Conservation (phyloP, 2,797 vertebrate genomes). For the Spinus pinus region DNA sequence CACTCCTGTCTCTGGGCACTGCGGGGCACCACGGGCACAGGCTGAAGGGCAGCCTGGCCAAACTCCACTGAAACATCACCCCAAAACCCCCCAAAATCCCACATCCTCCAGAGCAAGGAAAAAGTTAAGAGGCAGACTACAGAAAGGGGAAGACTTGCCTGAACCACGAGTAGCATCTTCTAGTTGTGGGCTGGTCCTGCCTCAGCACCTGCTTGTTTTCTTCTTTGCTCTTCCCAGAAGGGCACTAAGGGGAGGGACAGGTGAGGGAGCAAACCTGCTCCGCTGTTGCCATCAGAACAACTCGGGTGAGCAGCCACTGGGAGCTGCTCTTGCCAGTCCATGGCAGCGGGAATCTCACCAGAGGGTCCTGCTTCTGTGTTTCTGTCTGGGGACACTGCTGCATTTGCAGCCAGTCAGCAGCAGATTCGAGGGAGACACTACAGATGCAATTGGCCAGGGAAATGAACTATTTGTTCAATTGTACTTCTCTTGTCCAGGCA, state of each 20-base stretch:
- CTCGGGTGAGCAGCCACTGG: neutral
- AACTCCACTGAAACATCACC: neutral
- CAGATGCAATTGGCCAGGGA: neutral
- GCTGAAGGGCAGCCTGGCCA: neutral
- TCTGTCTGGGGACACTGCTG: neutral
- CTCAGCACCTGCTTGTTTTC: conserved; percentile 5
- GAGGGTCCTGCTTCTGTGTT: neutral
- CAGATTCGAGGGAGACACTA: neutral
- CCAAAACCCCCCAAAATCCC: neutral
- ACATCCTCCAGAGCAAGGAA: neutral
- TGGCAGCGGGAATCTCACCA: neutral
- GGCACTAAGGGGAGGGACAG: neutral
- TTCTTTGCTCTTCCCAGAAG: neutral
- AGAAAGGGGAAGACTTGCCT: neutral
- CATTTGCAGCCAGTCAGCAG: neutral
- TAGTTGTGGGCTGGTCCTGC: neutral
- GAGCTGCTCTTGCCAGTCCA: neutral
- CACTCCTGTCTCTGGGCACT: neutral
- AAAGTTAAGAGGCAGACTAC: neutral
- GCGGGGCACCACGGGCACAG: neutral
- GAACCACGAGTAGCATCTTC: neutral
- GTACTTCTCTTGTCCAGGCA: neutral
- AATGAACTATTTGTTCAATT: conserved; percentile 47
- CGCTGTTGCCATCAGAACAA: neutral
- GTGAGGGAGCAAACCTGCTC: neutral